Evolutionary conservation across 2,797 vertebrate genomes (phyloP).

Genomic region (Nyctibius grandis): DNA sequence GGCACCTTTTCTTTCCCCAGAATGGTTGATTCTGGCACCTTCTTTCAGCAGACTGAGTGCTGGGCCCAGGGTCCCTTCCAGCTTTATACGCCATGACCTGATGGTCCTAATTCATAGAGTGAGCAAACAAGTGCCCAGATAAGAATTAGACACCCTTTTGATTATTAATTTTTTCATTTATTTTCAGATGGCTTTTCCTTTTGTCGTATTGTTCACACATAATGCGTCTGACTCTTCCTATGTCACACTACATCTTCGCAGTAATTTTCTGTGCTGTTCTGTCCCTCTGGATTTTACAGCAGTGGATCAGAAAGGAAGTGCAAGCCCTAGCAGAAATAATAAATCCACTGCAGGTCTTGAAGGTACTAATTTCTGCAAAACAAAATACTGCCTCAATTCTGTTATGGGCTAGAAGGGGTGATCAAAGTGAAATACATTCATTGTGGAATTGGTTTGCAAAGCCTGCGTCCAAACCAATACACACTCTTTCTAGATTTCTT

Average conservation of each 20-base stretch:
- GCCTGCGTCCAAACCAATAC: constrained; percentile 16
- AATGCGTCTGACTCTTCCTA: constrained; percentile 57
- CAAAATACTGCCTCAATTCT: constrained; percentile 62
- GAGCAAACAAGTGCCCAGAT: constrained; percentile 22
- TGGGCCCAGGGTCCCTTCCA: not conserved
- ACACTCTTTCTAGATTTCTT: not conserved
- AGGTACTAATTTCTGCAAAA: constrained; percentile 63
- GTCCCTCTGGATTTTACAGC: constrained; percentile 67
- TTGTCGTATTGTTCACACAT: constrained; percentile 67
- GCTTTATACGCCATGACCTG: not conserved
- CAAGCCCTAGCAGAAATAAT: constrained; percentile 65
- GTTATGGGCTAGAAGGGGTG: constrained; percentile 34
- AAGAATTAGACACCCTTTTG: constrained; percentile 57
- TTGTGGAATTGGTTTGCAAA: constrained; percentile 55
- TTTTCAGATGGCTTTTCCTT: constrained; percentile 58
- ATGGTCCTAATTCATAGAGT: not conserved
- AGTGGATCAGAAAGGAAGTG: constrained; percentile 66
- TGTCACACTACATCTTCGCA: constrained; percentile 64
- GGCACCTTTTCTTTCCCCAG: not conserved
- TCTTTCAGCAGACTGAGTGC: not conserved
- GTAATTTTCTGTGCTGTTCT: constrained; percentile 57
- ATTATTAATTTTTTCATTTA: constrained; percentile 61
- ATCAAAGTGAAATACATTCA: constrained; percentile 62
- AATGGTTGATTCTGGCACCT: not conserved
- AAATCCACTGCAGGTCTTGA: constrained; percentile 66